These are phyloP conservation scores for Camptogramma bilineatum DNA, from an alignment of 2,888 invertebrate genomes.

Conservation along the genomic window DNA sequence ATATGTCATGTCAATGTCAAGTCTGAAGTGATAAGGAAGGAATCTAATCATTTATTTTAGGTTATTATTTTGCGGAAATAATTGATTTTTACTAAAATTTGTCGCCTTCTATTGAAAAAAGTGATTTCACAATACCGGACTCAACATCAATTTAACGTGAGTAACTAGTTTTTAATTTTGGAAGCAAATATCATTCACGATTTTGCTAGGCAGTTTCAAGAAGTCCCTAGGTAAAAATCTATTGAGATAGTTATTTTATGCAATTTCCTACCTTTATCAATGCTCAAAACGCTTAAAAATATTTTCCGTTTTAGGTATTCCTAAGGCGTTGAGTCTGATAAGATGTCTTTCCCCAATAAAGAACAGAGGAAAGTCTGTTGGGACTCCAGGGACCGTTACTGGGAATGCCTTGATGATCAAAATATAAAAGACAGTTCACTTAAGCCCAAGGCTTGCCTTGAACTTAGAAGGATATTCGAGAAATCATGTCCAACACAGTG, in stretches of 20 bases:
- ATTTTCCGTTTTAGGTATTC: conserved; percentile 72
- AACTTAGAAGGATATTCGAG: conserved; percentile 90
- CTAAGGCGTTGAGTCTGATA: conserved; percentile 48
- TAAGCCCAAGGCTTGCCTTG: conserved; percentile 86
- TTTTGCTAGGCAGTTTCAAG: conserved; percentile 25
- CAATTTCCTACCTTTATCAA: neutral
- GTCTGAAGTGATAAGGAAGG: neutral
- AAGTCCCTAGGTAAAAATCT: conserved; percentile 30
- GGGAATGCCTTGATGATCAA: conserved; percentile 93
- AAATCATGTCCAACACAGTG: conserved; percentile 92
- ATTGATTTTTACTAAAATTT: conserved; percentile 2
- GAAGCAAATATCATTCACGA: conserved; percentile 19
- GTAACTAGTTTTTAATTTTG: conserved; percentile 12
- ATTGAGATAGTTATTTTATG: neutral
- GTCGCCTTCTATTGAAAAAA: conserved; percentile 3
- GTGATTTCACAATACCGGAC: neutral
- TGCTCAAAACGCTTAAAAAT: conserved; percentile 13
- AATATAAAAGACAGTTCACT: conserved; percentile 86
- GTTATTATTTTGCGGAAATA: conserved; percentile 16
- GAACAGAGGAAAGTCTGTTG: conserved; percentile 93
- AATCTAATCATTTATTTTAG: conserved; percentile 5
- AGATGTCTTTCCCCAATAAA: conserved; percentile 93
- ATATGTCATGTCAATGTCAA: conserved; percentile 7
- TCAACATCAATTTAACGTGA: conserved; percentile 22
- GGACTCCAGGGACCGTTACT: conserved; percentile 93